Evolutionary conservation across 2,797 vertebrate species (phyloP).

Genomic region (Enteromius anoplus): DNA sequence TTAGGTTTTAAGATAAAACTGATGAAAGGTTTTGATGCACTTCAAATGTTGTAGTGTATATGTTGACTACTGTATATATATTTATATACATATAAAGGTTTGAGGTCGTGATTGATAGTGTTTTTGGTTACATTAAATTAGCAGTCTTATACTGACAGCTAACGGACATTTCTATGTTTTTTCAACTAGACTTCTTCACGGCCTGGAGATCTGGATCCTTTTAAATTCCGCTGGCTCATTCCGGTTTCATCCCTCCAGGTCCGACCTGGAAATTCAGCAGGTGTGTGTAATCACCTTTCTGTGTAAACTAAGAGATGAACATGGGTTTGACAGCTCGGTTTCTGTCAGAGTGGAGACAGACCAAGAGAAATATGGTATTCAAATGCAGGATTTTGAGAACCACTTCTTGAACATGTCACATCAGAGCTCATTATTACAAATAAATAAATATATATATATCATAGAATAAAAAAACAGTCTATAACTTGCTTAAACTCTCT

Average conservation of each 20-base stretch:
- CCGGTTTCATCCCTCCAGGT: slow-evolving; percentile 91
- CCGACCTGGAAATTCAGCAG: slow-evolving; percentile 84
- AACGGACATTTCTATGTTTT: slow-evolving; percentile 7
- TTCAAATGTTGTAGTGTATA: neutral
- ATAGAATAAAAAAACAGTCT: neutral
- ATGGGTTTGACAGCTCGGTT: neutral
- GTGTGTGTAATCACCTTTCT: slow-evolving; percentile 68
- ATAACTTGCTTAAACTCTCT: neutral
- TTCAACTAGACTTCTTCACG: slow-evolving; percentile 75
- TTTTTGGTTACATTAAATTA: neutral
- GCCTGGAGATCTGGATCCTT: slow-evolving; percentile 86
- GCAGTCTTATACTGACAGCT: neutral
- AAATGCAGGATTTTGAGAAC: slow-evolving; percentile 5
- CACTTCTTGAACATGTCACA: neutral
- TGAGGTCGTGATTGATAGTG: neutral
- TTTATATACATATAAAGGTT: neutral
- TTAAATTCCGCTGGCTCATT: slow-evolving; percentile 95
- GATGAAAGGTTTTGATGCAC: neutral
- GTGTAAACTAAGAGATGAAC: neutral
- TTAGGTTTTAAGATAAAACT: too few relatives aligned
- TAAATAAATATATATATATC: neutral
- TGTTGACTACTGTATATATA: too few relatives aligned
- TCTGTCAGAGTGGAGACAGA: slow-evolving; percentile 1
- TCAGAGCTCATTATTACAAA: neutral
- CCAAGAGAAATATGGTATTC: neutral